Percentiles rank a stretch among this genome's conserved stretches.
Conservation (phyloP, 2,888 invertebrate genomes). For the Stramonita haemastoma region DNA sequence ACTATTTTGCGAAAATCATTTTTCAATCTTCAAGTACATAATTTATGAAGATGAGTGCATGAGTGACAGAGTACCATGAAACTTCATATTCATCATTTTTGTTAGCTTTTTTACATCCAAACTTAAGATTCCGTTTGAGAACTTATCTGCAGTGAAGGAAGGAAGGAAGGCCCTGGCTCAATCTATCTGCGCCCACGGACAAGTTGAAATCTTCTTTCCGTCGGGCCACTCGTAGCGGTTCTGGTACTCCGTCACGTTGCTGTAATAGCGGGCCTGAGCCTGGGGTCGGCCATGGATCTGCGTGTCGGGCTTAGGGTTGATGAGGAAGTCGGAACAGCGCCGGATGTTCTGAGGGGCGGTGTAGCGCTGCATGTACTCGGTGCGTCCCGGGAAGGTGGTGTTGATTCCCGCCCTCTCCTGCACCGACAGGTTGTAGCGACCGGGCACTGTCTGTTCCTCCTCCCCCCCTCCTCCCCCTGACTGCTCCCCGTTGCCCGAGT, state of each 20-base stretch:
- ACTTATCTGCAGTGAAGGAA: neutral
- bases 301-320: constrained; percentile 76
- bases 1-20: neutral
- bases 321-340: constrained; percentile 66
- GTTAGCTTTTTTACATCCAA: neutral
- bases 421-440: constrained; percentile 59
- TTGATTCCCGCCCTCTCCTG: constrained; percentile 77
- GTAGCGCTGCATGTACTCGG: constrained; percentile 74
- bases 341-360: constrained; percentile 59
- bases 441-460: constrained; percentile 40
- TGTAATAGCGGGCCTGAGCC: constrained; percentile 56
- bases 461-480: too few relatives aligned
- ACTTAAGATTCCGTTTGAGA: neutral
- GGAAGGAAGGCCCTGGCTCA: neutral
- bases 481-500: neutral
- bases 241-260: constrained; percentile 73
- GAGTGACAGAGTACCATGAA: neutral
- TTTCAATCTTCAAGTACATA: neutral
- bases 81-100: too few relatives aligned
- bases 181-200: constrained; percentile 68
- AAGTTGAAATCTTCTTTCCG: constrained; percentile 66
- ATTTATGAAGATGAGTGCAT: neutral
- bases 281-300: constrained; percentile 69
- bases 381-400: constrained; percentile 73
- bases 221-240: constrained; percentile 75